Conservation (phyloP, 2,888 invertebrate species). For the Drosophila tripunctata region DNA sequence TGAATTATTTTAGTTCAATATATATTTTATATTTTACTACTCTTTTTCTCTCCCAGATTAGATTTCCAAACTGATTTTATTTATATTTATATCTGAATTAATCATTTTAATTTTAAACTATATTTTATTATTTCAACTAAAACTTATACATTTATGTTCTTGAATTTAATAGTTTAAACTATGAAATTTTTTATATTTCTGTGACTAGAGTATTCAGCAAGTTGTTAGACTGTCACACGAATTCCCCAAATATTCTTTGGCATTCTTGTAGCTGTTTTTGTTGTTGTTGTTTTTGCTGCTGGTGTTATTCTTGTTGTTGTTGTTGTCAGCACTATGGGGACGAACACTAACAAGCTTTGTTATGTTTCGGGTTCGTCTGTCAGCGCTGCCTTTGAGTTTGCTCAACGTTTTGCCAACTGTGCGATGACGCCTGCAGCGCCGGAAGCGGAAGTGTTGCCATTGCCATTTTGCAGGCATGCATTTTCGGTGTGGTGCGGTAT, state of each 20-base stretch:
- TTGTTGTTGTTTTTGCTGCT: not conserved
- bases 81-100: too few relatives aligned
- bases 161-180: not conserved
- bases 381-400: slow-evolving; percentile 67
- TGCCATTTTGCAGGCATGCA: slow-evolving; percentile 74
- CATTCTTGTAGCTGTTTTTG: slow-evolving; percentile 1
- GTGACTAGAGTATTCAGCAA: not conserved
- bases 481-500: slow-evolving; percentile 48
- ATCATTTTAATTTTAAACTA: not conserved
- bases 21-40: too few relatives aligned
- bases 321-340: slow-evolving; percentile 53
- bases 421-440: slow-evolving; percentile 68
- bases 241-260: slow-evolving; percentile 27
- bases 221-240: not conserved
- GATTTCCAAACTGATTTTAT: too few relatives aligned
- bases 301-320: slow-evolving; percentile 19
- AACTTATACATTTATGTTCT: not conserved
- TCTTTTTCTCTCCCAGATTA: too few relatives aligned
- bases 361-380: slow-evolving; percentile 54
- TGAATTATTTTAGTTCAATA: too few relatives aligned
- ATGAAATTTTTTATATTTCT: not conserved
- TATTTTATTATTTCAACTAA: not conserved
- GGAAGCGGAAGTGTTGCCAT: slow-evolving; percentile 80
- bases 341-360: slow-evolving; percentile 75
- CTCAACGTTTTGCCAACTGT: slow-evolving; percentile 72